A percentile compares a stretch with the other conserved stretches of the same genome.
Evolutionary conservation across 1,140 invertebrate species (phyloP).

Genomic region (Drosophila varians): DNA sequence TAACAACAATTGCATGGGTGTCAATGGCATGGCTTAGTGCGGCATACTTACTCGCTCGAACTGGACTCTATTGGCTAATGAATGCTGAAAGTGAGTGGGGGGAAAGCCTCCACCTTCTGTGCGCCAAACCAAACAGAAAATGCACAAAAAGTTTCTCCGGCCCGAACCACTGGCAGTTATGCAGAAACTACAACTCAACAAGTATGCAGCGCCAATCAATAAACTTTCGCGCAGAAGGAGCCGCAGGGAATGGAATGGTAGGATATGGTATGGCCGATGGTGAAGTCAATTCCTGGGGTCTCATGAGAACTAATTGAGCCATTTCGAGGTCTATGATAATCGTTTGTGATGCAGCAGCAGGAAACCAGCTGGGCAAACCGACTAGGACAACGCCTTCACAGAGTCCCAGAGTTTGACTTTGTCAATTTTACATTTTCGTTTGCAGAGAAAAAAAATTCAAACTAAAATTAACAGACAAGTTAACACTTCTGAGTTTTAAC

Average conservation of each 20-base stretch:
- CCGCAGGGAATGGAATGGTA: conserved; percentile 23
- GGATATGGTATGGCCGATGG: neutral
- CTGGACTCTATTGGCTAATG: conserved; percentile 25
- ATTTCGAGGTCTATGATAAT: conserved; percentile 72
- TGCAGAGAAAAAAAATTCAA: conserved; percentile 1
- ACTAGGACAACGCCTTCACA: conserved; percentile 51
- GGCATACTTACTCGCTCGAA: conserved; percentile 32
- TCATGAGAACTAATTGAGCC: conserved; percentile 79
- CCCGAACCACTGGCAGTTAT: conserved; percentile 21
- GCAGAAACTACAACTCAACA: conserved; percentile 35
- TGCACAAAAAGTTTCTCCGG: conserved; percentile 20
- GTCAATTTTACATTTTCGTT: conserved; percentile 43
- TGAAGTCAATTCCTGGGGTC: conserved; percentile 17
- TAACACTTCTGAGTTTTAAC: no score
- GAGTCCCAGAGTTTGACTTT: conserved; percentile 37
- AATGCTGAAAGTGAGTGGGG: conserved; percentile 41
- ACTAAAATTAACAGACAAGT: neutral
- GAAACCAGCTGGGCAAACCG: conserved; percentile 1
- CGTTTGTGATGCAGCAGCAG: conserved; percentile 57
- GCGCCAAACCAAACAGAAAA: conserved; percentile 18
- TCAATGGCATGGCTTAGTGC: conserved; percentile 58
- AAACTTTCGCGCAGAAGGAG: conserved; percentile 48
- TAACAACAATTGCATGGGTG: conserved; percentile 76
- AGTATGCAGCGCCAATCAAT: conserved; percentile 62
- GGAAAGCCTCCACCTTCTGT: conserved; percentile 12